phyloP scores from a whole-genome alignment of 1,140 invertebrate species.

The Calliphora vicina region DNA sequence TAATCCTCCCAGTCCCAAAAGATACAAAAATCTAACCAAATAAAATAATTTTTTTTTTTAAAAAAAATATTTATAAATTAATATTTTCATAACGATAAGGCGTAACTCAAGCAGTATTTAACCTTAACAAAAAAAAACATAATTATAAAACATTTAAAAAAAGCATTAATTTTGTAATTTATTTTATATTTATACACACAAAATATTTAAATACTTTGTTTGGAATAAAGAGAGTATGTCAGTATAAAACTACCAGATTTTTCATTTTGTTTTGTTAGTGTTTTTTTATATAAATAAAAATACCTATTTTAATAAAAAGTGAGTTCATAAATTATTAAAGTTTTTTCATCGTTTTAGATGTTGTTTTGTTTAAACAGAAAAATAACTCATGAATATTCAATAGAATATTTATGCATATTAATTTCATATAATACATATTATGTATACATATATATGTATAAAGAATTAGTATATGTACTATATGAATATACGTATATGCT shows the following conservation, averaged over 20 bases:
- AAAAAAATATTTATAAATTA: neutral
- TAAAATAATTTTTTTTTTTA: neutral
- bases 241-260: neutral
- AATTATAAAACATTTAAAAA: neutral
- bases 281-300: neutral
- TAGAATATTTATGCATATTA: neutral
- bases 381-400: neutral
- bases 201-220: neutral
- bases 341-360: neutral
- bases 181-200: neutral
- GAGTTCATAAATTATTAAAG: conserved; percentile 3
- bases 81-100: conserved; percentile 13
- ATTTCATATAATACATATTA: neutral
- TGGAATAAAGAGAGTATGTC: neutral
- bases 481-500: neutral
- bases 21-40: neutral
- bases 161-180: neutral
- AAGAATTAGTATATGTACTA: neutral
- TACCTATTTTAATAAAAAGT: neutral
- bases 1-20: neutral
- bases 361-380: neutral
- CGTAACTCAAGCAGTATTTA: neutral
- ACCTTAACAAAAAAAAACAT: conserved; percentile 1
- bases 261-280: neutral
- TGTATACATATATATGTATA: neutral